phyloP scores from a whole-genome alignment of 2,888 invertebrate genomes.

The Oscheius onirici region DNA sequence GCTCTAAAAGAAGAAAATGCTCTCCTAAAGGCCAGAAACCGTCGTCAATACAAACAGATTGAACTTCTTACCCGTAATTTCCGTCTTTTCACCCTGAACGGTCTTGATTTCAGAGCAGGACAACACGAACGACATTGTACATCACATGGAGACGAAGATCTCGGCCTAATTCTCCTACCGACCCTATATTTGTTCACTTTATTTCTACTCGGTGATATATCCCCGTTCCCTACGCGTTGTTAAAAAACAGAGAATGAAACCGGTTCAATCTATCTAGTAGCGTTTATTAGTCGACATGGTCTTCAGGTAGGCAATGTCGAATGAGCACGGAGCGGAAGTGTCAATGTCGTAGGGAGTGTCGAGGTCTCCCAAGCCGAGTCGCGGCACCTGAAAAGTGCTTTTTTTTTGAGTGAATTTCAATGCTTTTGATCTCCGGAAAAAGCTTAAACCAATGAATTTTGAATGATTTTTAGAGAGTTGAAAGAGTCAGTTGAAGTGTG shows the following conservation, averaged over 20 bases:
- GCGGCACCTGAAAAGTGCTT: slow-evolving; percentile 41
- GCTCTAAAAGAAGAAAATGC: slow-evolving; percentile 65
- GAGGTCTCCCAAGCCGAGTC: slow-evolving; percentile 33
- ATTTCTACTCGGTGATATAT: slow-evolving; percentile 16
- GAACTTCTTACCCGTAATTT: slow-evolving; percentile 65
- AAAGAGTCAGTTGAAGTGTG: too few species aligned
- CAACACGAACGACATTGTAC: slow-evolving; percentile 47
- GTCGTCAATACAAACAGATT: slow-evolving; percentile 65
- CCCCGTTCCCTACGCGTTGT: slow-evolving; percentile 9
- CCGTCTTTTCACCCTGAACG: too few species aligned
- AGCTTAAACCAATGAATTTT: too few species aligned
- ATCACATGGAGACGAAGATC: slow-evolving; percentile 46
- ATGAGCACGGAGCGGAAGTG: slow-evolving; percentile 46
- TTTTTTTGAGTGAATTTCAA: background rate
- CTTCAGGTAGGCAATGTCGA: slow-evolving; percentile 49
- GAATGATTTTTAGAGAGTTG: too few species aligned
- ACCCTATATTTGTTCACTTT: slow-evolving; percentile 22
- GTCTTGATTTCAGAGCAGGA: slow-evolving; percentile 45
- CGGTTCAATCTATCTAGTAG: slow-evolving; percentile 1
- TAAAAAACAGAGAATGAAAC: background rate
- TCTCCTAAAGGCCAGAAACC: slow-evolving; percentile 60
- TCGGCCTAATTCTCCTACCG: slow-evolving; percentile 11
- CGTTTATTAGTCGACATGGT: slow-evolving; percentile 31
- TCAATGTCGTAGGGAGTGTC: slow-evolving; percentile 40
- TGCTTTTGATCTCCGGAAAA: too few species aligned